Evolutionary conservation across 2,888 invertebrate genomes (phyloP).

Genomic region (Acanthococcus lagerstroemiae): DNA sequence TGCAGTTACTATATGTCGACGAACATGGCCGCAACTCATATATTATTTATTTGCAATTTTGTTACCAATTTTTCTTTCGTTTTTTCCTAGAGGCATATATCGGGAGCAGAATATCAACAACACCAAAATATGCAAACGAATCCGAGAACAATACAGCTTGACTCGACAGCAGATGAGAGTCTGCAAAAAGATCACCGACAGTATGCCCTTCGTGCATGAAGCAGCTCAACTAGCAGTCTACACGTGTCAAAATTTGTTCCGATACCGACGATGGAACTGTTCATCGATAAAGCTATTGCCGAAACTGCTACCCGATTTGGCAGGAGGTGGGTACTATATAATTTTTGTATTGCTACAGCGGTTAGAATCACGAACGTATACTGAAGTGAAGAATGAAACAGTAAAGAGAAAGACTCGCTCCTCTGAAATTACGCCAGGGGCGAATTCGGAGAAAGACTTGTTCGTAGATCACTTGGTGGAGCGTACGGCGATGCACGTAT

Average conservation of each 20-base stretch:
- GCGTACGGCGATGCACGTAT: no score
- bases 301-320: slow-evolving; percentile 29
- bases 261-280: slow-evolving; percentile 72
- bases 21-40: neutral
- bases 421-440: no score
- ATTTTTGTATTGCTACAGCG: no score
- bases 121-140: slow-evolving; percentile 32
- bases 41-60: neutral
- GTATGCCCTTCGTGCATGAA: slow-evolving; percentile 65
- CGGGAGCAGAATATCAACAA: slow-evolving; percentile 32
- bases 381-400: no score
- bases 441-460: no score
- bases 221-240: slow-evolving; percentile 58
- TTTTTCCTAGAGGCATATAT: slow-evolving; percentile 33
- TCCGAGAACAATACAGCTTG: slow-evolving; percentile 40
- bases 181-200: slow-evolving; percentile 54
- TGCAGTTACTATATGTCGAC: no score
- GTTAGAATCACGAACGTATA: no score
- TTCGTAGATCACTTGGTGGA: no score
- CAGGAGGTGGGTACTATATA: slow-evolving; percentile 30
- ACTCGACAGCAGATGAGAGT: slow-evolving; percentile 54
- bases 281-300: slow-evolving; percentile 50
- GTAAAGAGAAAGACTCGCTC: no score
- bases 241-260: slow-evolving; percentile 61
- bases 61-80: neutral